Evolutionary conservation across 2,888 invertebrate species (phyloP).

Genomic region (Chrysolina americana): DNA sequence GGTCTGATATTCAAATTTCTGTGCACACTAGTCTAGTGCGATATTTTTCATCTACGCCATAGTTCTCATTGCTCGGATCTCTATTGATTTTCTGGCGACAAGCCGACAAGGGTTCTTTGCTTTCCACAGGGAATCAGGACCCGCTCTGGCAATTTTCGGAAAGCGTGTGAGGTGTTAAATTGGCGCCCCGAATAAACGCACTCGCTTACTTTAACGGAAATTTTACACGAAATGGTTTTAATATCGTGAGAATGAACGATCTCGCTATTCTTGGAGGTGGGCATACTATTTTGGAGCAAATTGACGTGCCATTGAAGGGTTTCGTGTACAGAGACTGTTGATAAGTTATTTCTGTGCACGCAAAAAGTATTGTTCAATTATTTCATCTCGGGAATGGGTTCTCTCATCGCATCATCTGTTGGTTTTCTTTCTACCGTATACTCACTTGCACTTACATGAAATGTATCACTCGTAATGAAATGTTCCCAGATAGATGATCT

Average conservation of each 20-base stretch:
- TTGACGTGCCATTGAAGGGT: background rate
- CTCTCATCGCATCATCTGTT: no score
- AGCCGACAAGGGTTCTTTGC: slow-evolving; percentile 42
- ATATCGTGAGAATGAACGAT: slow-evolving; percentile 22
- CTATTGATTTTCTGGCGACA: slow-evolving; percentile 46
- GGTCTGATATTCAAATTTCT: background rate
- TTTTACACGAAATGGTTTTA: slow-evolving; percentile 16
- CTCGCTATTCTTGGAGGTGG: slow-evolving; percentile 6
- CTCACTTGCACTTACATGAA: no score
- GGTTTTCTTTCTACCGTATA: no score
- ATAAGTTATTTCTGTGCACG: background rate
- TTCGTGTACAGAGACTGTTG: slow-evolving; percentile 8
- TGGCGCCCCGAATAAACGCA: slow-evolving; percentile 16
- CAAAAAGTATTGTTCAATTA: background rate
- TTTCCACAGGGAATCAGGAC: slow-evolving; percentile 38
- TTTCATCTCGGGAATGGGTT: background rate
- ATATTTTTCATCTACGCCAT: slow-evolving; percentile 30
- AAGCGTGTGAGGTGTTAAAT: slow-evolving; percentile 22
- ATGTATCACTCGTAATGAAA: no score
- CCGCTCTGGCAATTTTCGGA: slow-evolving; percentile 32
- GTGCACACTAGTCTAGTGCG: slow-evolving; percentile 35
- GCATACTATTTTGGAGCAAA: background rate
- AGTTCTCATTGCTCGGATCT: slow-evolving; percentile 40
- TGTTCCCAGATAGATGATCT: no score
- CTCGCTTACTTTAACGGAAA: slow-evolving; percentile 19